phyloP scores from a whole-genome alignment of 2,797 vertebrate genomes.

The Argya squamiceps region DNA sequence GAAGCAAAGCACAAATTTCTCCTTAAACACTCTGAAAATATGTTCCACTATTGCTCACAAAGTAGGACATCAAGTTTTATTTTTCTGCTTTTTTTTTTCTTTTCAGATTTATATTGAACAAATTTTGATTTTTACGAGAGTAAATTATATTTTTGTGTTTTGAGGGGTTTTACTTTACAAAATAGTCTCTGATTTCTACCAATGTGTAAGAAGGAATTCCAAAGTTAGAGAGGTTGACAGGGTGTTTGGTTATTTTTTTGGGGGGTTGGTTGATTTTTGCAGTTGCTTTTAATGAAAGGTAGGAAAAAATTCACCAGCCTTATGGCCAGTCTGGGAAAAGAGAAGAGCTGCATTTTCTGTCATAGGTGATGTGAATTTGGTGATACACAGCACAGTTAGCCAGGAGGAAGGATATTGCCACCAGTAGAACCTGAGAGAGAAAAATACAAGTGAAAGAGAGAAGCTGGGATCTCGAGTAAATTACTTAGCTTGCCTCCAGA shows the following conservation, averaged over 20 bases:
- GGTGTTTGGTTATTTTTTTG: not conserved
- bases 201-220: not conserved
- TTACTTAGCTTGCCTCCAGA: not conserved
- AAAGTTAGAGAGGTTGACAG: not conserved
- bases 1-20: not conserved
- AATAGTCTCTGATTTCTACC: not conserved
- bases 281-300: not conserved
- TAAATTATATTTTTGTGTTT: not conserved
- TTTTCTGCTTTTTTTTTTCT: not conserved
- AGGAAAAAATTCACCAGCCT: not conserved
- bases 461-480: not conserved
- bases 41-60: not conserved
- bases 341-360: not conserved
- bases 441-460: not conserved
- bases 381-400: not conserved
- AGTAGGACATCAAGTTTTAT: not conserved
- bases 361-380: not conserved
- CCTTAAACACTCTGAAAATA: not conserved
- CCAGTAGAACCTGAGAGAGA: not conserved
- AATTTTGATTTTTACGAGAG: not conserved
- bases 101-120: not conserved
- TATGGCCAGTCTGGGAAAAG: not conserved
- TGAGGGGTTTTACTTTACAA: not conserved
- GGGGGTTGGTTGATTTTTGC: not conserved
- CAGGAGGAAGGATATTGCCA: conserved; percentile 3